phyloP scores from a whole-genome alignment of 2,888 invertebrate genomes.

The Latheticus oryzae region DNA sequence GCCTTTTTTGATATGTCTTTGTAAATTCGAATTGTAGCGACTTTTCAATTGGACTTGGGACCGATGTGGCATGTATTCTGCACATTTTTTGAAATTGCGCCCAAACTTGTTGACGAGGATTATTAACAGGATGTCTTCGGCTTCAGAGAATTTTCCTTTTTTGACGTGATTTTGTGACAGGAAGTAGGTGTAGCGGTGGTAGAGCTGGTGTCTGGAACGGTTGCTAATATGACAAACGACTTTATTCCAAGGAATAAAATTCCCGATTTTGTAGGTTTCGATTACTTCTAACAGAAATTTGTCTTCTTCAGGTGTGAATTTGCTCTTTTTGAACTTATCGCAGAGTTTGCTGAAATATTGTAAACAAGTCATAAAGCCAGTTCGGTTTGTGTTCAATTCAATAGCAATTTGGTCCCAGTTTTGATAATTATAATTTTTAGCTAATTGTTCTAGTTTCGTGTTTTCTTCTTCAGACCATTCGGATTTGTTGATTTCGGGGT shows the following conservation, averaged over 20 bases:
- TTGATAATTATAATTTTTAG: constrained; percentile 66
- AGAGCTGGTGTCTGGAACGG: constrained; percentile 75
- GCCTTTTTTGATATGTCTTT: constrained; percentile 61
- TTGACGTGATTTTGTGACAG: constrained; percentile 65
- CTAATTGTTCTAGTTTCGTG: constrained; percentile 61
- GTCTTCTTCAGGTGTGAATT: constrained; percentile 80
- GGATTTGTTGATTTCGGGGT: constrained; percentile 74
- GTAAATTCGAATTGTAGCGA: constrained; percentile 69
- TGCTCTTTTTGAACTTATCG: constrained; percentile 57
- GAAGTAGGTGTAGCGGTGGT: constrained; percentile 68
- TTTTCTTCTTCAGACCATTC: constrained; percentile 70
- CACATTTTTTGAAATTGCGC: constrained; percentile 69
- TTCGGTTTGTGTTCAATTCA: constrained; percentile 70
- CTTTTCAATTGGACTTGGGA: constrained; percentile 72
- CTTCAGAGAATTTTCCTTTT: constrained; percentile 73
- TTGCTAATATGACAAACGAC: constrained; percentile 73
- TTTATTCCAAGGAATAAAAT: constrained; percentile 80
- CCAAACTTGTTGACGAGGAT: constrained; percentile 74
- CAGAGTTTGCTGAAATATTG: constrained; percentile 71
- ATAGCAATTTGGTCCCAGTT: constrained; percentile 77
- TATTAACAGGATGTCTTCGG: constrained; percentile 76
- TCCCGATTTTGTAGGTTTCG: constrained; percentile 72
- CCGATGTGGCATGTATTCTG: constrained; percentile 72
- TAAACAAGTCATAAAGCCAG: constrained; percentile 78
- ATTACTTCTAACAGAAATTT: constrained; percentile 72